A percentile compares a stretch with the other conserved stretches of the same genome.
These are phyloP conservation scores for Villa cingulata DNA, from an alignment of 2,888 invertebrate species.

Conservation along the genomic window DNA sequence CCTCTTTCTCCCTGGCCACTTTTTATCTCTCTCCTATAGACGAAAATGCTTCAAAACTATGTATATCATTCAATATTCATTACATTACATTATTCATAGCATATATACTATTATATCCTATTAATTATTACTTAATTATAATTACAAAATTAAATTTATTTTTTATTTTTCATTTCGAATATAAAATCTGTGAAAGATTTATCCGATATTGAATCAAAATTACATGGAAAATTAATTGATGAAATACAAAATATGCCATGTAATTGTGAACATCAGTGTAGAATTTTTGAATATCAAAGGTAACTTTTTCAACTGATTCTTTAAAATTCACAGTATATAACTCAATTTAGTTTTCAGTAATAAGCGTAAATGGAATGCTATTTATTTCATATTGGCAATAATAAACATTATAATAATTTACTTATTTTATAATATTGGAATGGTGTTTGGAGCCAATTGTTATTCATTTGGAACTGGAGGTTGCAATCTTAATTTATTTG, in stretches of 20 bases:
- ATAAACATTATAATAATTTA: not conserved
- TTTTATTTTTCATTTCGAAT: not conserved
- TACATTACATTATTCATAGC: too few relatives aligned
- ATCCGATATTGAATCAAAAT: constrained; percentile 2
- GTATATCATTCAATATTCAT: too few relatives aligned
- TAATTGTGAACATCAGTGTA: constrained; percentile 8
- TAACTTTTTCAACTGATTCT: not conserved
- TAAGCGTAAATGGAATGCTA: not conserved
- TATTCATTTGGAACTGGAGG: constrained; percentile 1
- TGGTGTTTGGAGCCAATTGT: not conserved
- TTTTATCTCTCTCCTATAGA: too few relatives aligned
- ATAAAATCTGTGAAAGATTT: too few relatives aligned
- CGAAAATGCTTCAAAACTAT: too few relatives aligned
- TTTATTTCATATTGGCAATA: not conserved
- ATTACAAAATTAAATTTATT: too few relatives aligned
- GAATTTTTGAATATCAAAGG: constrained; percentile 9
- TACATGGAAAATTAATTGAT: constrained; percentile 3
- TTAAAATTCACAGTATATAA: not conserved
- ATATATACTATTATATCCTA: too few relatives aligned
- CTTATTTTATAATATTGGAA: not conserved
- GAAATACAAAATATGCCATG: constrained; percentile 8
- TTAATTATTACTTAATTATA: too few relatives aligned
- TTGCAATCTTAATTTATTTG: not conserved
- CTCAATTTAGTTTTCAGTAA: not conserved
- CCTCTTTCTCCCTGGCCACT: too few relatives aligned